Conservation (phyloP, 2,797 vertebrate genomes). For the Gymnocypris eckloni region DNA sequence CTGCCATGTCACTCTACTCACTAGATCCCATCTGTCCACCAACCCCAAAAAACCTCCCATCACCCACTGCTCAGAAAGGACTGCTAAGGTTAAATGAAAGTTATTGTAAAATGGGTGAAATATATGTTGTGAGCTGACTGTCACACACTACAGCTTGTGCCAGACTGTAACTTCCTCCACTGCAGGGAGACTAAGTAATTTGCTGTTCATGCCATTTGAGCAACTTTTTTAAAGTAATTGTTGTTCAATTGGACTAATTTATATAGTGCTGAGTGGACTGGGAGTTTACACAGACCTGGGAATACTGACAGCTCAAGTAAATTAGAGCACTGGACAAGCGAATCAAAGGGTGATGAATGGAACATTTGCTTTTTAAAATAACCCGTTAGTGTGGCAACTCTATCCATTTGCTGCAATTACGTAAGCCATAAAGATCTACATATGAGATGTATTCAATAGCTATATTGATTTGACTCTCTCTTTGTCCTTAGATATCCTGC, state of each 20-base stretch:
- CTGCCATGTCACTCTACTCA: conserved; percentile 45
- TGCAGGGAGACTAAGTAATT: conserved; percentile 55
- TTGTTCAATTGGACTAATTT: conserved; percentile 56
- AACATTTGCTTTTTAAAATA: conserved; percentile 61
- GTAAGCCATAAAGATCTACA: conserved; percentile 56
- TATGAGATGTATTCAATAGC: conserved; percentile 58
- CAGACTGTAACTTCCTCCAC: conserved; percentile 45
- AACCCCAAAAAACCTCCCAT: conserved; percentile 12
- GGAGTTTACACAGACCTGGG: conserved; percentile 35
- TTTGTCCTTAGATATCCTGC: conserved; percentile 29
- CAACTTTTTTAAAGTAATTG: conserved; percentile 58
- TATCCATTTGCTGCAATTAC: conserved; percentile 60
- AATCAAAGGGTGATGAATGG: conserved; percentile 62
- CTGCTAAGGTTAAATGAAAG: conserved; percentile 32
- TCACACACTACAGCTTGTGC: conserved; percentile 33
- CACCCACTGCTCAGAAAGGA: conserved; percentile 24
- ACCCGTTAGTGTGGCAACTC: conserved; percentile 60
- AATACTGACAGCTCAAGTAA: conserved; percentile 59
- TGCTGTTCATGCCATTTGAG: conserved; percentile 49
- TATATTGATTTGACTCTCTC: conserved; percentile 53
- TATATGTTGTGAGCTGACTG: conserved; percentile 20
- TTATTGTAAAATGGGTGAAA: neutral
- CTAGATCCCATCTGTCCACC: neutral
- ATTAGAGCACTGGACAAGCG: conserved; percentile 54
- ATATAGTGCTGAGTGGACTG: conserved; percentile 61